Evolutionary conservation across 2,888 invertebrate species (phyloP), one percentile per base, ranked within the genome.

Genomic region (Sericinus montela): DNA sequence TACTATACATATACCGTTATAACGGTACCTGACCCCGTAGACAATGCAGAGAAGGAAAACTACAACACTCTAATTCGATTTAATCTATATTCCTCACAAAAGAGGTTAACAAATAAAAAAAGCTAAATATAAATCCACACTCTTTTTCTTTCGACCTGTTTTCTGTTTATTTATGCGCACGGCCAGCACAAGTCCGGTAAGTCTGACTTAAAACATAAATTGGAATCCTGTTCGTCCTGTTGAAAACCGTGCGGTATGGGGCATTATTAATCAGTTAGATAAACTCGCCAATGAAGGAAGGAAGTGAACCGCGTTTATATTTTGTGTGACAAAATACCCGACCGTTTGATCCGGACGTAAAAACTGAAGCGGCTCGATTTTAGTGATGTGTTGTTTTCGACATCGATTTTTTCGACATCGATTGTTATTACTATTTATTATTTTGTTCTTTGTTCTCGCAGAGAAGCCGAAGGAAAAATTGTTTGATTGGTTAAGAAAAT

Each of bases 311-410:
- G 83, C 84, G 77, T 88, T 87, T 87, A 87, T 87, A 86, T 88
- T 86, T 85, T 86, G 86, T 88, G 80, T 86, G 87, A 88, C 87
- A 88, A 88, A 88, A 88, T 86, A 81, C 83, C 81, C 79, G 75
- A 77, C 82, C 72, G 84, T 86, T 87, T 87, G 86, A 87, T 85
- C 84, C 84, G 82, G 80, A 82, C 81, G 77, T 81, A 88, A 88
- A 87, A 88, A 87, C 80, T 86, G 82, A 75, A 80, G 80, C 85
- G 69, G 69, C 67, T 70, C 69, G 62, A 63, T 59, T 14, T 40
- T 77, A 79, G 84, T 51, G 73, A 38, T 56, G 79, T 25, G 42
- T 3, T n/a, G 14, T 1, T 35, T 14, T 1, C 7, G 11, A 11
- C 1, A 32, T 13, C 11, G 11, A 32, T 11, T 11, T n/a, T 0